phyloP scores from a whole-genome alignment of 1,140 invertebrate genomes.

The Hyles euphorbiae region DNA sequence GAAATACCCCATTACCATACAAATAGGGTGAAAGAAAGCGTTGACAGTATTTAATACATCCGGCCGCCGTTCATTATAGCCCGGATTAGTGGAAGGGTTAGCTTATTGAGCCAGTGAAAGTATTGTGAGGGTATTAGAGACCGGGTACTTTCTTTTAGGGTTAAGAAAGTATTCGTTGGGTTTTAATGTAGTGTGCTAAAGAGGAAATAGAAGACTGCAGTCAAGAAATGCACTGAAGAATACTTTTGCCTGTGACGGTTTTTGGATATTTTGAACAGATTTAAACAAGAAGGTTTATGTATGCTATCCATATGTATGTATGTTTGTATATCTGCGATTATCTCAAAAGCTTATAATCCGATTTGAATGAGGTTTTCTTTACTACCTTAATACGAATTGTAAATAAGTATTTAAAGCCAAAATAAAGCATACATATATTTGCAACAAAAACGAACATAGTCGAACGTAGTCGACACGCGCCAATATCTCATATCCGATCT shows the following conservation, averaged over 20 bases:
- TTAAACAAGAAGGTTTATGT: no score
- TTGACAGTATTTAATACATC: conserved; percentile 23
- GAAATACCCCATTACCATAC: conserved; percentile 10
- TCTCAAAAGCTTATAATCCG: no score
- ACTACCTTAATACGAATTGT: no score
- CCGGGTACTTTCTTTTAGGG: conserved; percentile 9
- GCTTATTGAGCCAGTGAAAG: conserved; percentile 26
- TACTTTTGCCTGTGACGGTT: no score
- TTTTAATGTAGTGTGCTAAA: no score
- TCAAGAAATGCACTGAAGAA: no score
- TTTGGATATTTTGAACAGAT: no score
- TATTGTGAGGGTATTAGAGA: conserved; percentile 15
- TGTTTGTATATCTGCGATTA: no score
- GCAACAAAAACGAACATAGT: conserved; percentile 13
- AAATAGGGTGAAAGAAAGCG: conserved; percentile 13
- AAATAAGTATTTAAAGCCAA: no score
- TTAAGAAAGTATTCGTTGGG: not conserved
- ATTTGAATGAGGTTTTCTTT: no score
- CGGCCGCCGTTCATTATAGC: conserved; percentile 48
- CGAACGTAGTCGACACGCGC: not conserved
- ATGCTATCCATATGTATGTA: no score
- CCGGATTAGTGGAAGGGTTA: conserved; percentile 54
- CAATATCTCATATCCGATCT: conserved; percentile 38
- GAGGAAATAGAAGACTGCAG: no score
- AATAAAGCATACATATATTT: not conserved